phyloP scores from a whole-genome alignment of 2,888 invertebrate genomes.

The Patella pellucida region DNA sequence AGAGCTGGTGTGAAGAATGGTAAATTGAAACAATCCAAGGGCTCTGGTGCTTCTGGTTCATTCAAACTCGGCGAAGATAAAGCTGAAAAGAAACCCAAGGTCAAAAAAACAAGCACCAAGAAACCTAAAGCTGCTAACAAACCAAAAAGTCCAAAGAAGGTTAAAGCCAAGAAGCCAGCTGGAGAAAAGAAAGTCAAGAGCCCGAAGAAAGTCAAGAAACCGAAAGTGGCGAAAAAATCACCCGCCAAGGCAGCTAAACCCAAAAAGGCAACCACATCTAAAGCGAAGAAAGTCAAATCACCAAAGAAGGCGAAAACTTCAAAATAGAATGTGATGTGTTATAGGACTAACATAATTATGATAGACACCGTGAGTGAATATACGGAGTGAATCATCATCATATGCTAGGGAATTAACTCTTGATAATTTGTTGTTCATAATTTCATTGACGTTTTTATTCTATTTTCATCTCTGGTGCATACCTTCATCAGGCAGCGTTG shows the following conservation, averaged over 20 bases:
- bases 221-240: conserved; percentile 23
- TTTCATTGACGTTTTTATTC: too few relatives aligned
- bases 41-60: conserved; percentile 38
- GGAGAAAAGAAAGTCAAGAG: conserved; percentile 31
- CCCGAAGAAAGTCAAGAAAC: conserved; percentile 39
- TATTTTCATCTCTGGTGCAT: too few relatives aligned
- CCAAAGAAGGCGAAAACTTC: conserved; percentile 17
- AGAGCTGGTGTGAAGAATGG: conserved; percentile 56
- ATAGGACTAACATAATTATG: neutral
- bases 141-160: conserved; percentile 40
- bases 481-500: too few relatives aligned
- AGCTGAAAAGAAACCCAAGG: conserved; percentile 25
- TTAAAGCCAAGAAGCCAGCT: conserved; percentile 34
- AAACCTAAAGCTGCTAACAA: conserved; percentile 38
- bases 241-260: conserved; percentile 14
- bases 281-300: conserved; percentile 27
- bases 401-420: too few relatives aligned
- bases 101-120: conserved; percentile 22
- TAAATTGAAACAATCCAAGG: conserved; percentile 52
- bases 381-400: too few relatives aligned
- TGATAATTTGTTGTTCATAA: too few relatives aligned
- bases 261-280: conserved; percentile 19
- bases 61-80: conserved; percentile 34
- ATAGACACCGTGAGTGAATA: too few relatives aligned
- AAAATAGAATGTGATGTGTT: conserved; percentile 6